Base-by-base conservation (phyloP, 2,888 invertebrate genomes). In the Microctonus aethiopoides region DNA sequence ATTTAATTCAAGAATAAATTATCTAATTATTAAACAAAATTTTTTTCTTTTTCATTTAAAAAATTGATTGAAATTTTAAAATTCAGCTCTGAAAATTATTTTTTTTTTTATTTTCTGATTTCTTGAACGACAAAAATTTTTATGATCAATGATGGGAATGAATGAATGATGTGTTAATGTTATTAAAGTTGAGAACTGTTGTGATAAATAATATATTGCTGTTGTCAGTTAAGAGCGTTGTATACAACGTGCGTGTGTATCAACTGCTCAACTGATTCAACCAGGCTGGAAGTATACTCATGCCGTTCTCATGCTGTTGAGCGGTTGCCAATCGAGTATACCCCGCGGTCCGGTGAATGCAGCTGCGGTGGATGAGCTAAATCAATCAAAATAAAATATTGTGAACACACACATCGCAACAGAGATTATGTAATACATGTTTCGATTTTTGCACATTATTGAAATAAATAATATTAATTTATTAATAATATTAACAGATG, bases 241-340 rank as follows among this genome's bases (percentile, higher is more conserved):
- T 46, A 46, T 46, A 46, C 29, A 64, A 64, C 64, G 52, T 64
- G 64, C 22, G 54, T 52, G 34, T 36, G 36, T 57, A 29, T 36
- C 56, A 29, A 56, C 72, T 80, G 74, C 72, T 78, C 77, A 84
- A 80, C 80, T 81, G 82, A 84, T 83, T 84, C 81, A 80, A 82
- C 84, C 84, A 85, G 77, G 82, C 79, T 82, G 81, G 84, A 86
- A 85, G 85, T 86, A 86, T 85, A 86, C 85, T 86, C 86, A 81
- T 72, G 86, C 85, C 86, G 78, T 86, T 86, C 85, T 86, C 86
- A 86, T 86, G 86, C 86, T 86, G 85, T 85, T 86, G 86, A 86
- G 86, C 78, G 85, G 85, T 86, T 79, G 82, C 81, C 84, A 83
- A 77, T 85, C 74, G 85, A 86, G 85, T 86, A 86, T 86, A 86